Evolutionary conservation across 2,888 invertebrate genomes (phyloP), one percentile per base, ranked within the genome.

Genomic region (Eudasyphora cyanicolor): DNA sequence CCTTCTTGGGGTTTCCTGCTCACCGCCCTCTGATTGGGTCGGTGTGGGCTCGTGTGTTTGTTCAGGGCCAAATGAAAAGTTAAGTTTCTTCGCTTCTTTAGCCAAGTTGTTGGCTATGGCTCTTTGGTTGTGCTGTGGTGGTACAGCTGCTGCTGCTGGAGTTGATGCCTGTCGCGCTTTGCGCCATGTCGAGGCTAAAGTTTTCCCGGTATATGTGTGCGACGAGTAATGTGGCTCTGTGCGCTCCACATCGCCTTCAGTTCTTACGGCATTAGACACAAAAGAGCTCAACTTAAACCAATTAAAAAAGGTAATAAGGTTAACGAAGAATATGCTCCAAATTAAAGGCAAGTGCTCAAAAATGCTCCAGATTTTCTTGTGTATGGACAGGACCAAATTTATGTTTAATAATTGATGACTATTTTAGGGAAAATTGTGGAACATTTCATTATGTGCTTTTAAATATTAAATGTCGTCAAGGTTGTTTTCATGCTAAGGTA

Each of bases 281-380:
- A 70, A 67, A 74, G 51, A 70, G 69, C 79, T 70, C 70, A 57
- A 71, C 78, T 73, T 84, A 73, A 84, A 71, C 81, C 81, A 81
- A 76, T 81, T 81, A 84, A 75, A 78, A 62, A 42, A 62, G 77
- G 27, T 62, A 79, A 79, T 80, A 75, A 60, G 77, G 75, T 78
- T 80, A 78, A 71, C 70, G 75, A 80, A 78, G 60, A 77, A 70
- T 42, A 45, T n/a, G 62, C 60, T 45, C 67, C 19, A 76, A 76
- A 76, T 73, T 73, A 76, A 82, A 82, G 75, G 57, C 42, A 32
- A 64, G 32, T 51, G n/a, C n/a, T n/a, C n/a, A 51, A 42, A 67
- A 54, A 38, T 62, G n/a, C 24, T 49, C 17, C 12, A 42, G 45
- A 45, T 45, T 45, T 45, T n/a, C n/a, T 45, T 45, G 14, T 45